Evolutionary conservation across 2,113 vertebrate species (phyloP), one percentile per base, ranked within the genome.

Genomic region (Dipodomys spectabilis): DNA sequence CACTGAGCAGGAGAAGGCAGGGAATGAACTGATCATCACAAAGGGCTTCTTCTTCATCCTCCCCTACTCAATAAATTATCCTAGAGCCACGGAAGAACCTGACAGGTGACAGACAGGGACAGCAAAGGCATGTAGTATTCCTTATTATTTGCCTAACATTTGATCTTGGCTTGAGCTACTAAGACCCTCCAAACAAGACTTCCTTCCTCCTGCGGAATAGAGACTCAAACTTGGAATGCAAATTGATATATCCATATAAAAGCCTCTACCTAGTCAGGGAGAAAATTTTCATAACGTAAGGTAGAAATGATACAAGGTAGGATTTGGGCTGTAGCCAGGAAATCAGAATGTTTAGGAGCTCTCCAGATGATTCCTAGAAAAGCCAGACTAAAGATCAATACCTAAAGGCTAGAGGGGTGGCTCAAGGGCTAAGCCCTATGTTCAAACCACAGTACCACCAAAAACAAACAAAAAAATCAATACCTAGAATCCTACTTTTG

Each of bases 181-280:
- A 49, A 62, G 15, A 0, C 5, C 22, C 78, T 69, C 69, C 82
- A 84, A 68, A 39, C 35, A 87, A 84, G 53, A 49, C 23, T 82
- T 45, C 11, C 45, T 32, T 44, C 53, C 65, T 49, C 27, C 35
- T 7, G 1, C n/a, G 30, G 82, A 73, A n/a, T 4, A 81, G 27
- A 89, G 82, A 80, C 7, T 82, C n/a, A 68, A 65, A 80, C n/a
- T 57, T 90, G 53, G 78, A 90, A 71, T 73, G 15, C 44, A 73
- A 90, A 39, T 9, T 73, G 23, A 18, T 35, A 16, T 23, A 64
- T 67, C 8, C 75, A 77, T 30, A 10, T 62, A 83, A 71, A 94
- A 19, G 9, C 11, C 3, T 27, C 60, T 64, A 23, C 27, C 60
- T 69, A 23, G 20, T 35, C 23, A 39, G 18, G 7, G 25, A 9